Evolutionary conservation across 1,140 invertebrate species (phyloP), one percentile per base, ranked within the genome.

Genomic region (Drosophila navojoa): DNA sequence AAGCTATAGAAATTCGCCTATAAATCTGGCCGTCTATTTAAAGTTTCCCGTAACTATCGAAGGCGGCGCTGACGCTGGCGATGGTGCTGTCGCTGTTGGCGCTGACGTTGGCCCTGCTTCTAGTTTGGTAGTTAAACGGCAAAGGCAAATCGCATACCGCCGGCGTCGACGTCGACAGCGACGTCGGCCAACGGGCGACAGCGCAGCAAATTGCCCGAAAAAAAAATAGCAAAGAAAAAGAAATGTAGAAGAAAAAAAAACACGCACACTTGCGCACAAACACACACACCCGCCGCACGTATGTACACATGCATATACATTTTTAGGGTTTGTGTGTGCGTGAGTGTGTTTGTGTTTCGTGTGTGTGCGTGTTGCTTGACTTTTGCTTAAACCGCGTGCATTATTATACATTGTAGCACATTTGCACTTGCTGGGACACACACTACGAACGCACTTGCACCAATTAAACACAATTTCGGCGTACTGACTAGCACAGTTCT

Each of bases 331-430:
- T 64, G 58, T 57, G 63, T 32, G 59, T 59, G 47, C 35, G 59
- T 62, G 52, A 35, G 58, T 84, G 76, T 78, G 75, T 55, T 58
- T 61, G 69, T 67, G 52, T 72, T 61, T 58, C 40, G 55, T 57
- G 40, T 76, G 40, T 81, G 69, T 71, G 79, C 64, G 76, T 89
- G 71, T 82, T 90, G 84, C 71, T 73, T 75, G 66, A 59, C 75
- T 77, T 74, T 76, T 78, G 81, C 71, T 78, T 79, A 90, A 84
- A 90, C 87, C 85, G 86, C 85, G 80, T 89, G 85, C 85, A 86
- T 86, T 86, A 76, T 82, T 77, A 66, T 72, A 70, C 68, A 71
- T 71, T 87, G 62, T 40, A 54, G 16, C 38, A 77, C 57, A 50
- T 72, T 55, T 62, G 22, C 67, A 69, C 66, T 71, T 50, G 44